phyloP scores from a whole-genome alignment of 1,140 invertebrate species.

The Aphelenchoides fujianensis region DNA sequence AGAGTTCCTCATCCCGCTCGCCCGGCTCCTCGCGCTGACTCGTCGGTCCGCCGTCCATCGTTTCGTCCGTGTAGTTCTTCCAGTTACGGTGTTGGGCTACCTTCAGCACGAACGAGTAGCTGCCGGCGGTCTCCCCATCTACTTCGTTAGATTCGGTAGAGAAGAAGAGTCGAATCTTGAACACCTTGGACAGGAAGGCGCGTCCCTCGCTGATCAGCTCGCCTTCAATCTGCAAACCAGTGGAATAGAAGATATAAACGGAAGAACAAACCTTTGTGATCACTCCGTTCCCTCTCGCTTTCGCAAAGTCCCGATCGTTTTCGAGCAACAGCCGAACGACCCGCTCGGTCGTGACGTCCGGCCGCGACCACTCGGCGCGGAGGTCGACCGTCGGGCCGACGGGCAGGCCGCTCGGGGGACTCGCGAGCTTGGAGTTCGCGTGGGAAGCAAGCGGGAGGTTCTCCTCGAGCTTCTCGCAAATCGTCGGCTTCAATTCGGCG shows the following conservation, averaged over 20 bases:
- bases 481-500: no score
- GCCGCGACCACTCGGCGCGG: background rate
- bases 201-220: conserved; percentile 4
- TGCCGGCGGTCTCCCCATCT: background rate
- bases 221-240: conserved; percentile 10
- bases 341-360: background rate
- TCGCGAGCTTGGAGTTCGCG: no score
- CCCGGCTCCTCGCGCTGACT: background rate
- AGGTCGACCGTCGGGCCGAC: background rate
- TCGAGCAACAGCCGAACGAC: conserved; percentile 1
- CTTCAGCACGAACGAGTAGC: background rate
- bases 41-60: background rate
- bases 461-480: no score
- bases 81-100: conserved; percentile 1
- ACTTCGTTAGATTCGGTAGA: background rate
- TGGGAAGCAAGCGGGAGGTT: no score
- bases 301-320: background rate
- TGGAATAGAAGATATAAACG: background rate
- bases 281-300: background rate
- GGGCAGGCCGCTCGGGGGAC: background rate
- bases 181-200: conserved; percentile 3
- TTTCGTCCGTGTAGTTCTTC: conserved; percentile 13
- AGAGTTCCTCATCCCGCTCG: background rate
- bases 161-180: background rate
- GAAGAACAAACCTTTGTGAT: background rate